These are phyloP conservation scores for Macrosteles quadrilineatus DNA, from an alignment of 1,140 invertebrate genomes.

Conservation along the genomic window DNA sequence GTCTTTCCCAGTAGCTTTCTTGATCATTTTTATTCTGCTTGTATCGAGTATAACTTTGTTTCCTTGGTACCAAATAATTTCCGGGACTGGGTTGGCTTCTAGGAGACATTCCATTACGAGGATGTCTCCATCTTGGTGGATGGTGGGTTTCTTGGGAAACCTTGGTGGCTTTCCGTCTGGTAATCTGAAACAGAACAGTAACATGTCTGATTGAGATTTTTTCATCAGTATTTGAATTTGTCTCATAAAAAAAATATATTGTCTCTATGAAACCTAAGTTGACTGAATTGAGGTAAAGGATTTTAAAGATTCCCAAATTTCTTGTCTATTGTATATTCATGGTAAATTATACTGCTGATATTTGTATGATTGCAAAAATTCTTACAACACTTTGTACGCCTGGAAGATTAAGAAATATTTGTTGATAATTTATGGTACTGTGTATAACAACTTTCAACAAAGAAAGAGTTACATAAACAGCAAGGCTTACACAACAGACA, in stretches of 20 bases:
- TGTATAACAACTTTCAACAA: too few relatives aligned
- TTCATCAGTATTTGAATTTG: background rate
- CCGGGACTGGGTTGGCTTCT: conserved; percentile 92
- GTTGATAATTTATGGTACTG: too few relatives aligned
- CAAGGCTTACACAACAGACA: too few relatives aligned
- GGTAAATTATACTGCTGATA: too few relatives aligned
- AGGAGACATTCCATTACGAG: conserved; percentile 95
- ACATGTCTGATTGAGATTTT: background rate
- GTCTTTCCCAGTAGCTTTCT: conserved; percentile 84
- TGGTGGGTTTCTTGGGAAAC: conserved; percentile 97
- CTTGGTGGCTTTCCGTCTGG: conserved; percentile 92
- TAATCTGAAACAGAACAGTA: conserved; percentile 67
- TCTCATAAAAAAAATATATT: background rate
- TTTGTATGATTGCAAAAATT: too few relatives aligned
- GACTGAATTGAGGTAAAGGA: too few relatives aligned
- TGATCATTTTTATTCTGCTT: conserved; percentile 80
- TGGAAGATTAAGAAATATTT: too few relatives aligned
- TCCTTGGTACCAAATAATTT: conserved; percentile 94
- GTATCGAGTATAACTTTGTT: conserved; percentile 78
- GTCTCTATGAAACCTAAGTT: too few relatives aligned
- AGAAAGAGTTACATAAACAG: too few relatives aligned
- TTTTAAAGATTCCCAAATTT: too few relatives aligned
- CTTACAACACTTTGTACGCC: too few relatives aligned
- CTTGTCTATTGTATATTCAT: too few relatives aligned
- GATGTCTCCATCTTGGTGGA: conserved; percentile 90